Percentiles rank a stretch among this genome's conserved stretches.
These are phyloP conservation scores for Osmoderma eremita DNA, from an alignment of 2,888 invertebrate genomes.

Conservation along the genomic window DNA sequence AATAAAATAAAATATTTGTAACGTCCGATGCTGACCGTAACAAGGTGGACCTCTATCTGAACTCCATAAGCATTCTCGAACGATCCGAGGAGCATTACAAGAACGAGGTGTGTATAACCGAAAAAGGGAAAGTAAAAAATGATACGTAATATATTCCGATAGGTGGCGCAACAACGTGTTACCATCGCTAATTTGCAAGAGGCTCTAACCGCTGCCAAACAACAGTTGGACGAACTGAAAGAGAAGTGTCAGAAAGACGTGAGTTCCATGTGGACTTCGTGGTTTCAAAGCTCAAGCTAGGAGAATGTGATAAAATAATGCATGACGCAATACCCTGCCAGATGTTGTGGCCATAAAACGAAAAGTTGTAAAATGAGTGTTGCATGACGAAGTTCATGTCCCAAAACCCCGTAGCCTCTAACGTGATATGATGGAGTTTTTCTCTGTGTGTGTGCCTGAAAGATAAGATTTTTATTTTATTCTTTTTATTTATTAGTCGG, in stretches of 20 bases:
- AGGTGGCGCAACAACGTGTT: slow-evolving; percentile 59
- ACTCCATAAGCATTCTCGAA: slow-evolving; percentile 59
- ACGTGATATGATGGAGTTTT: no score
- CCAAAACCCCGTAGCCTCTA: no score
- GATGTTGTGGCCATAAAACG: background rate
- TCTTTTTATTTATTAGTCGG: background rate
- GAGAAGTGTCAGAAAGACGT: slow-evolving; percentile 58
- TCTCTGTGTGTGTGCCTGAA: background rate
- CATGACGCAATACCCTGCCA: slow-evolving; percentile 57
- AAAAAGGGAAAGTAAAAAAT: background rate
- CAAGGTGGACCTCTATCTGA: slow-evolving; percentile 59
- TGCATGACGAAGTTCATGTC: no score
- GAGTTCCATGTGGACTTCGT: slow-evolving; percentile 60
- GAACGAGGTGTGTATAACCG: slow-evolving; percentile 55
- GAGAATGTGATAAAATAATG: slow-evolving; percentile 54
- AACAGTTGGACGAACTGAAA: slow-evolving; percentile 57
- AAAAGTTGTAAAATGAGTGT: no score
- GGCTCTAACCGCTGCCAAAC: slow-evolving; percentile 58
- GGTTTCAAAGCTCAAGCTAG: slow-evolving; percentile 54
- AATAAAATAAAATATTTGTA: background rate
- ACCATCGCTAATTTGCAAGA: slow-evolving; percentile 60
- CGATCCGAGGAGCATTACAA: slow-evolving; percentile 56
- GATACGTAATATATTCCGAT: slow-evolving; percentile 23
- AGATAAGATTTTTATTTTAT: background rate
- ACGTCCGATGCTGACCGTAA: background rate